phyloP scores from a whole-genome alignment of 2,797 vertebrate genomes.

The Novumbra hubbsi region DNA sequence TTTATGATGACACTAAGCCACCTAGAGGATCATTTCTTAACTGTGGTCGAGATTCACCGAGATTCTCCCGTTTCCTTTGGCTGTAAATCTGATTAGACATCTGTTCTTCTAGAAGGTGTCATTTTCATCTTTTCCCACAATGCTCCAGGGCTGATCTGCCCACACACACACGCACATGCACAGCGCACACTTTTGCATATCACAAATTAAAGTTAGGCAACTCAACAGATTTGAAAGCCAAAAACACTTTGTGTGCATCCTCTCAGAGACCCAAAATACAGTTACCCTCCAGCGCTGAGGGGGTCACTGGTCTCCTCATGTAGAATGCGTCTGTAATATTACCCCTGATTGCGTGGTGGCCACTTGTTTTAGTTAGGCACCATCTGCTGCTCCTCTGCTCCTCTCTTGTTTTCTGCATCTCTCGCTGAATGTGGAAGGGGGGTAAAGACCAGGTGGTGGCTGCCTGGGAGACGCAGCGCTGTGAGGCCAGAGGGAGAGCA shows the following conservation, averaged over 20 bases:
- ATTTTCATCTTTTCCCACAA: neutral
- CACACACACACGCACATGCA: neutral
- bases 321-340: neutral
- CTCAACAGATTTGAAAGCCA: no score
- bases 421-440: neutral
- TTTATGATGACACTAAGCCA: neutral
- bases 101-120: neutral
- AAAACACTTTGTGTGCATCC: no score
- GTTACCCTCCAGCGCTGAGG: no score
- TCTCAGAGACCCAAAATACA: no score
- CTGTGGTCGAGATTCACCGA: neutral
- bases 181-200: neutral
- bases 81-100: neutral
- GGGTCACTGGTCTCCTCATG: no score
- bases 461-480: neutral
- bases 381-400: neutral
- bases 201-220: neutral
- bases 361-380: neutral
- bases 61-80: neutral
- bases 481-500: neutral
- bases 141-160: neutral
- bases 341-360: neutral
- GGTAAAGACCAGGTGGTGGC: slow-evolving; percentile 6
- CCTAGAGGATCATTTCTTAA: neutral
- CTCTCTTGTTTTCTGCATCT: neutral